These are phyloP conservation scores for Drosophila arawakana DNA, from an alignment of 1,140 invertebrate genomes.

Conservation along the genomic window DNA sequence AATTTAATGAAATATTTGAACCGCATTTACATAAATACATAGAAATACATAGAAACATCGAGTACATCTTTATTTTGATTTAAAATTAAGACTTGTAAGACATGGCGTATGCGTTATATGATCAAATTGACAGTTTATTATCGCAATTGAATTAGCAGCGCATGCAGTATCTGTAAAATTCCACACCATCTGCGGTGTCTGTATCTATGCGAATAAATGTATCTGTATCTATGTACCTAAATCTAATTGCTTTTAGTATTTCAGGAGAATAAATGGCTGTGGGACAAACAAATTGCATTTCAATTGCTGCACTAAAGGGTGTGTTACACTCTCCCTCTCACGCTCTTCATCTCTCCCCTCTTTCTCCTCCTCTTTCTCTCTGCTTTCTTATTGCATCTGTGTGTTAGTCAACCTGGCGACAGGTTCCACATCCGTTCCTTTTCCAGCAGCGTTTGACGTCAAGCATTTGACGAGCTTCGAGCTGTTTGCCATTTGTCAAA, in stretches of 20 bases:
- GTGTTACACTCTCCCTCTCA: background rate
- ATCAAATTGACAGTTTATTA: conserved; percentile 32
- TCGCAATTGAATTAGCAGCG: conserved; percentile 32
- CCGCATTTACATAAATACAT: background rate
- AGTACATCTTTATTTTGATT: conserved; percentile 17
- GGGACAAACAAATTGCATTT: conserved; percentile 51
- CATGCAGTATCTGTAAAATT: conserved; percentile 39
- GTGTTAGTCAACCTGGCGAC: conserved; percentile 7
- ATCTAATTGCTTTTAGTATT: conserved; percentile 6
- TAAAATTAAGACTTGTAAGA: conserved; percentile 45
- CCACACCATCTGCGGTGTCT: conserved; percentile 22
- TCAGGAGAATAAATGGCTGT: conserved; percentile 28
- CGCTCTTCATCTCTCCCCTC: background rate
- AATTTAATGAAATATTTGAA: conserved; percentile 4
- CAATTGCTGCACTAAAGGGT: conserved; percentile 49
- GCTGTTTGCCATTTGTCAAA: conserved; percentile 60
- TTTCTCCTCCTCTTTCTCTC: background rate
- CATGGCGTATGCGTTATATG: conserved; percentile 70
- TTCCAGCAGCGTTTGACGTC: conserved; percentile 51
- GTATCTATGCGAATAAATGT: background rate
- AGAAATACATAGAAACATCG: background rate
- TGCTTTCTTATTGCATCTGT: background rate
- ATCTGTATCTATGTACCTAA: background rate
- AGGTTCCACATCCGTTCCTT: conserved; percentile 5
- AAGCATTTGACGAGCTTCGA: conserved; percentile 35